Conservation (phyloP, 1,140 invertebrate genomes). For the Lysiphlebus fabarum region DNA sequence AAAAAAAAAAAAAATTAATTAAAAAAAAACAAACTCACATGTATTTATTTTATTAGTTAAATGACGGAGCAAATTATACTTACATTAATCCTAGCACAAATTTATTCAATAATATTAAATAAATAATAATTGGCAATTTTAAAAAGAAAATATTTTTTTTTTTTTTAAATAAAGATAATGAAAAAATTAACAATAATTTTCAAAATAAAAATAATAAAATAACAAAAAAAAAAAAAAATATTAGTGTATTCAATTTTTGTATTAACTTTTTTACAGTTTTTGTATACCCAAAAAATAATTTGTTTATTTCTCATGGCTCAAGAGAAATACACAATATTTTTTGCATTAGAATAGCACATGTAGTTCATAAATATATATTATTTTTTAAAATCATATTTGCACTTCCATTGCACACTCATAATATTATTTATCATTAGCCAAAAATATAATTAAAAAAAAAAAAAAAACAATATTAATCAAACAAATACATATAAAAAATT, state of each 20-base stretch:
- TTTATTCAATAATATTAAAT: constrained; percentile 15
- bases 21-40: no score
- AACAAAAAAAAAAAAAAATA: constrained; percentile 26
- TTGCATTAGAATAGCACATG: constrained; percentile 31
- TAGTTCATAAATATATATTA: constrained; percentile 27
- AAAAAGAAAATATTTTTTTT: constrained; percentile 29
- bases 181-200: constrained; percentile 22
- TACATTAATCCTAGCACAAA: constrained; percentile 26
- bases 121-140: constrained; percentile 13
- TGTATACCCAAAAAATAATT: constrained; percentile 31
- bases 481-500: no score
- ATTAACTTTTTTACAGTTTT: constrained; percentile 41
- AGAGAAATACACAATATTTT: constrained; percentile 28
- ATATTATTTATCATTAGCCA: no score
- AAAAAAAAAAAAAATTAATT: no score
- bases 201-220: constrained; percentile 20
- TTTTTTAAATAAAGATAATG: no score
- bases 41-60: constrained; percentile 27
- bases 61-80: constrained; percentile 23
- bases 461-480: not conserved
- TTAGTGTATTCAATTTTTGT: constrained; percentile 36
- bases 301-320: constrained; percentile 30
- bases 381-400: constrained; percentile 27
- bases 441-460: not conserved
- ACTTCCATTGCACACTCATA: constrained; percentile 21